phyloP scores from a whole-genome alignment of 1,140 invertebrate species.

The Alviniconcha marisindica region DNA sequence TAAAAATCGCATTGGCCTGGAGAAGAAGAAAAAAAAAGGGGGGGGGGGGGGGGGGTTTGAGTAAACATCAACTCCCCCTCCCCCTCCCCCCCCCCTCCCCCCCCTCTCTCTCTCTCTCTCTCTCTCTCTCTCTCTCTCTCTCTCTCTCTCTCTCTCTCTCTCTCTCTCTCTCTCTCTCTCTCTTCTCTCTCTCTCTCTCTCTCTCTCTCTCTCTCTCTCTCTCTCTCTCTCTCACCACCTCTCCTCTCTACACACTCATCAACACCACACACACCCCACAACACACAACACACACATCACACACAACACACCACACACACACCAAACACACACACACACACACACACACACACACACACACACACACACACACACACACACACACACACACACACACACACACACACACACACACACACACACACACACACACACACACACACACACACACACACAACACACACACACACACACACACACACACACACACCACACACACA shows the following conservation, averaged over 20 bases:
- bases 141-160: not conserved
- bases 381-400: not conserved
- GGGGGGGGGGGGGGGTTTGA: too few relatives aligned
- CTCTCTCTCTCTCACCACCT: too few relatives aligned
- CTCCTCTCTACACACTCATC: too few relatives aligned
- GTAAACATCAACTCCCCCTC: not conserved
- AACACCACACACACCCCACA: too few relatives aligned
- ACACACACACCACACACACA: not conserved
- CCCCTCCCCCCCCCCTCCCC: too few relatives aligned
- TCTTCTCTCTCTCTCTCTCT: not conserved
- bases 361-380: constrained; percentile 15
- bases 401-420: not conserved
- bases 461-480: not conserved
- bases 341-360: not conserved
- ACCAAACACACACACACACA: not conserved
- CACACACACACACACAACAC: too few relatives aligned
- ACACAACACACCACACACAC: too few relatives aligned
- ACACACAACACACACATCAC: too few relatives aligned
- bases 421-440: constrained; percentile 5
- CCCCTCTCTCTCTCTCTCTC: not conserved
- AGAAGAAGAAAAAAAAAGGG: too few relatives aligned
- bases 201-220: not conserved
- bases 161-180: not conserved
- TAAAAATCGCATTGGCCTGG: constrained; percentile 38
- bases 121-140: not conserved